A percentile compares a stretch with the other conserved stretches of the same genome.
phyloP scores from a whole-genome alignment of 2,113 vertebrate species.

The Strix uralensis region DNA sequence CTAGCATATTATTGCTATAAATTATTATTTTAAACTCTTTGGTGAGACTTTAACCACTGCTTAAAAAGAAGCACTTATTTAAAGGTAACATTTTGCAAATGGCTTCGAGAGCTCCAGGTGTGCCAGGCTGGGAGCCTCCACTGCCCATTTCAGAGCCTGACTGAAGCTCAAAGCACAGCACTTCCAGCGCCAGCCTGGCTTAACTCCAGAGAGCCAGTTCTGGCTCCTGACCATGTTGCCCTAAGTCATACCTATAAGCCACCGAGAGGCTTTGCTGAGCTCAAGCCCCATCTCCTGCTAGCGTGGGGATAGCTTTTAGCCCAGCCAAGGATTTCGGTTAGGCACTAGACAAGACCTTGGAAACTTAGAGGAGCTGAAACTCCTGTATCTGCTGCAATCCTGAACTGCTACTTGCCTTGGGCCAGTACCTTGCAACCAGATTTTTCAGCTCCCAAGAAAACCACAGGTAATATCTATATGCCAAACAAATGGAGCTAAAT shows the following conservation, averaged over 20 bases:
- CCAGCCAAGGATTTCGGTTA: no score
- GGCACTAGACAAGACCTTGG: not conserved
- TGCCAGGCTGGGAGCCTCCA: not conserved
- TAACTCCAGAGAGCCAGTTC: not conserved
- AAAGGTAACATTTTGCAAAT: not conserved
- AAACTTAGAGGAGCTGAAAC: not conserved
- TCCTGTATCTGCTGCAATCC: not conserved
- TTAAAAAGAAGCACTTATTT: not conserved
- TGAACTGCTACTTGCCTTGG: not conserved
- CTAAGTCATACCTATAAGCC: not conserved
- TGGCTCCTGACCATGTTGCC: not conserved
- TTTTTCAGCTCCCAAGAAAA: not conserved
- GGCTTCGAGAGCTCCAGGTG: not conserved
- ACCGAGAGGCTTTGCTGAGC: not conserved
- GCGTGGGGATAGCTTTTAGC: rapidly evolving
- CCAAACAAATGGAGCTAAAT: rapidly evolving
- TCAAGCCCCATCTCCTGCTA: not conserved
- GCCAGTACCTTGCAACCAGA: no score
- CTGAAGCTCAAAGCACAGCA: not conserved
- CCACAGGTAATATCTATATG: rapidly evolving
- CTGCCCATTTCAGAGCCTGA: rapidly evolving
- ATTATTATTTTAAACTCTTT: slow-evolving; percentile 3
- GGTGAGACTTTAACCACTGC: not conserved
- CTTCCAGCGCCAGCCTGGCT: not conserved
- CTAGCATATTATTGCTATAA: not conserved